Base-by-base conservation (phyloP, 1,140 invertebrate species). In the Hestina assimilis region DNA sequence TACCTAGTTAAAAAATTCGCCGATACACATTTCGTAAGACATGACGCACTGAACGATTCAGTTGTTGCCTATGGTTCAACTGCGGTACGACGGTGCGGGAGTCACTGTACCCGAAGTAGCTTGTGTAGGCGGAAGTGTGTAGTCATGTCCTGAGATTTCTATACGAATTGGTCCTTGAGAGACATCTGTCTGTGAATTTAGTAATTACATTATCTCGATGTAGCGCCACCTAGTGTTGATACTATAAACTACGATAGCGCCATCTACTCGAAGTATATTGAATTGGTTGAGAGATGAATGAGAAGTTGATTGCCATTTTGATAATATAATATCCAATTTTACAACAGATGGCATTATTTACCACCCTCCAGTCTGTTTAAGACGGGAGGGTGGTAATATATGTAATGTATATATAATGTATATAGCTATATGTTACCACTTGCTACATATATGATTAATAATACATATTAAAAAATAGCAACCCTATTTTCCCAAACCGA, bases 81-180 rank as follows among this genome's bases (percentile, higher is more conserved):
- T 67, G 61, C 57, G 59, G 55, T 52, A 38, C 40, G 33, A 31
- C 35, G 43, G 59, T 46, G 33, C 47, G 46, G 47, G 52, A 55
- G 52, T 59, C 57, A 64, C 38, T 51, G 58, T 48, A 60, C 62
- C 59, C 56, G 45, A 54, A 61, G 54, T 61, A 64, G 45, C 57
- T 62, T 59, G 58, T 67, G 54, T 67, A 70, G 64, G 60, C 64
- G 64, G 67, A 70, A 67, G 61, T 57, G 45, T 47, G 47, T 54
- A 46, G 48, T 54, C 59, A 56, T 57, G 47, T 47, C 47, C 55
- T 66, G 58, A 53, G 60, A 66, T 61, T 55, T 66, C 35, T 53
- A 48, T 47, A 58, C 26, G 33, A 52, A 51, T n/a, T 14, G 20
- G 21, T 41, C 53, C 3, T 3, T 2, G 31, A 47, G 33, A 41